Conservation (phyloP, 2,888 invertebrate species). For the Erebia aethiops region DNA sequence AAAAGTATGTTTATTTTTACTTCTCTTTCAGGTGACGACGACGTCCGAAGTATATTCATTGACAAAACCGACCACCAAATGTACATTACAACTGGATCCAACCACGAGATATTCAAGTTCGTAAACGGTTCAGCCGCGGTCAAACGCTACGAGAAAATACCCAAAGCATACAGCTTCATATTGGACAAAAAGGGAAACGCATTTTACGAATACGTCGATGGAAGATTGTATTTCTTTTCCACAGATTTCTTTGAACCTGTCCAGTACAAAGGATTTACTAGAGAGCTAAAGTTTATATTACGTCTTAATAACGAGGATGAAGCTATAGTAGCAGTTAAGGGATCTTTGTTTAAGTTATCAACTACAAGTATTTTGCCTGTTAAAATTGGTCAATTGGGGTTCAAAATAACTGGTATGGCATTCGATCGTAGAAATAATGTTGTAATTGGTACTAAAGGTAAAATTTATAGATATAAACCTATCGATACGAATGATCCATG, state of each 20-base stretch:
- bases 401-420: conserved; percentile 71
- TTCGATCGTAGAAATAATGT: conserved; percentile 72
- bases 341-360: conserved; percentile 62
- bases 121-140: conserved; percentile 72
- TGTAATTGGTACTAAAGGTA: conserved; percentile 73
- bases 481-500: conserved; percentile 69
- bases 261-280: conserved; percentile 73
- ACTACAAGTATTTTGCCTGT: conserved; percentile 66
- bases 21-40: conserved; percentile 59
- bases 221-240: conserved; percentile 70
- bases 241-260: conserved; percentile 68
- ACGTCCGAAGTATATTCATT: conserved; percentile 69
- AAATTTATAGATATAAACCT: conserved; percentile 72
- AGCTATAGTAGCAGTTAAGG: conserved; percentile 71
- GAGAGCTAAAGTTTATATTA: conserved; percentile 71
- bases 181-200: conserved; percentile 68
- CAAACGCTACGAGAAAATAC: conserved; percentile 68
- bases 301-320: conserved; percentile 69
- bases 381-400: conserved; percentile 70
- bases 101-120: conserved; percentile 69
- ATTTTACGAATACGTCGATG: conserved; percentile 73
- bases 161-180: conserved; percentile 71
- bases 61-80: conserved; percentile 69
- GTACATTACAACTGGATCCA: conserved; percentile 70
- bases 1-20: background rate